Conservation (phyloP, 2,797 vertebrate genomes). For the Dermochelys coriacea region DNA sequence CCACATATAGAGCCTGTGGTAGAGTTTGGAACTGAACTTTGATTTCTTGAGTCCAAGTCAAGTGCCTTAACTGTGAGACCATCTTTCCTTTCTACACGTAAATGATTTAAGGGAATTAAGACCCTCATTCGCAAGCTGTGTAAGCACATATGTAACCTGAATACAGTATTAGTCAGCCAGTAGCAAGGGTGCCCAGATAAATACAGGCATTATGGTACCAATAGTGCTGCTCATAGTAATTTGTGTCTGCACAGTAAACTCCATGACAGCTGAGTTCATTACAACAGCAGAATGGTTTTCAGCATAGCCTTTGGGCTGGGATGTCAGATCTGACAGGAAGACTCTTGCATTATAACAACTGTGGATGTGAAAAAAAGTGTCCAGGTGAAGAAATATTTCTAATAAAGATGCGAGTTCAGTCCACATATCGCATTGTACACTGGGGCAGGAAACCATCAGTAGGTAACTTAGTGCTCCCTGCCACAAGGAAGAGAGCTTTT, state of each 20-base stretch:
- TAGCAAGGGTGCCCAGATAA: not conserved
- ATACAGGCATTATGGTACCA: not conserved
- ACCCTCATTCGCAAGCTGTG: not conserved
- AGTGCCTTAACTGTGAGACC: not conserved
- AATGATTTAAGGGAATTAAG: not conserved
- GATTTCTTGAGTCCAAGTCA: not conserved
- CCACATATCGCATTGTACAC: not conserved
- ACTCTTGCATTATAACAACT: not conserved
- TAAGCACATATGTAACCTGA: too few relatives aligned
- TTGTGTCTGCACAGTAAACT: not conserved
- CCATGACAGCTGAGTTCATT: not conserved
- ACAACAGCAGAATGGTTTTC: not conserved
- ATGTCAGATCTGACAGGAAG: not conserved
- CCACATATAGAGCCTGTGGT: not conserved
- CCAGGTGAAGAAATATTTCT: not conserved
- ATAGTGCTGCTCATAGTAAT: not conserved
- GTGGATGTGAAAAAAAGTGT: fast-evolving
- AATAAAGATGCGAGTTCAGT: not conserved
- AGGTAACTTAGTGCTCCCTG: not conserved
- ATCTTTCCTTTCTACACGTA: not conserved
- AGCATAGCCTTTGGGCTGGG: not conserved
- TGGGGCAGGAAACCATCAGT: fast-evolving
- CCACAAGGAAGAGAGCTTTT: not conserved
- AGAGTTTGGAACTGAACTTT: not conserved
- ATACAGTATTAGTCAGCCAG: not conserved